These are phyloP conservation scores for Ceyx erithaca DNA, from an alignment of 2,797 vertebrate species.

Conservation along the genomic window DNA sequence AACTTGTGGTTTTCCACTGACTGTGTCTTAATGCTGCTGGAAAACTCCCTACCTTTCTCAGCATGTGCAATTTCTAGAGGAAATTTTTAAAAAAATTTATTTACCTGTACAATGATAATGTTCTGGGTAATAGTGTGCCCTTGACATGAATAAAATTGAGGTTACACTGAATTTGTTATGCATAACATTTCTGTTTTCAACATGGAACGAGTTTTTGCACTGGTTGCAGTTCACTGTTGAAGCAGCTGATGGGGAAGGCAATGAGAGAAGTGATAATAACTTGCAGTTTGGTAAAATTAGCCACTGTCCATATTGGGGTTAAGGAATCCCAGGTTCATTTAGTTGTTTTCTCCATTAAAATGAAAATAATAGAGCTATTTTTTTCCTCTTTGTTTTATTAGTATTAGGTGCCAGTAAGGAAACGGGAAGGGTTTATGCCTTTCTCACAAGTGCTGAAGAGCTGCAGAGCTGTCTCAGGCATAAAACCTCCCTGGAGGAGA, in stretches of 20 bases:
- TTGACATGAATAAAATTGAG: neutral
- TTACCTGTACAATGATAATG: neutral
- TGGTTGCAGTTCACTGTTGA: neutral
- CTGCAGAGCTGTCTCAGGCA: neutral
- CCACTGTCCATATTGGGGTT: neutral
- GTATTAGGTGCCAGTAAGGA: neutral
- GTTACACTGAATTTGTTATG: neutral
- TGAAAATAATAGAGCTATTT: neutral
- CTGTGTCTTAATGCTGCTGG: neutral
- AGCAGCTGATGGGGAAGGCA: neutral
- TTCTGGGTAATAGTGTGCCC: neutral
- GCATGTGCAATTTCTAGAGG: neutral
- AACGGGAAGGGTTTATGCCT: neutral
- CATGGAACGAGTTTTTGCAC: neutral
- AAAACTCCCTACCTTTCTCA: neutral
- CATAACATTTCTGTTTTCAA: neutral
- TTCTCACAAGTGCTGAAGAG: neutral
- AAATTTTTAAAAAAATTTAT: neutral
- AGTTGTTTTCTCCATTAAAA: neutral
- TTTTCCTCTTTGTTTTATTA: neutral
- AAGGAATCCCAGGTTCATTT: neutral
- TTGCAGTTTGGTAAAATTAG: neutral
- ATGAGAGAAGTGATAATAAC: neutral
- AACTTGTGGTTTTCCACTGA: neutral
- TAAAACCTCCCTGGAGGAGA: neutral